phyloP scores from a whole-genome alignment of 1,140 invertebrate species.

The Camponotus floridanus region DNA sequence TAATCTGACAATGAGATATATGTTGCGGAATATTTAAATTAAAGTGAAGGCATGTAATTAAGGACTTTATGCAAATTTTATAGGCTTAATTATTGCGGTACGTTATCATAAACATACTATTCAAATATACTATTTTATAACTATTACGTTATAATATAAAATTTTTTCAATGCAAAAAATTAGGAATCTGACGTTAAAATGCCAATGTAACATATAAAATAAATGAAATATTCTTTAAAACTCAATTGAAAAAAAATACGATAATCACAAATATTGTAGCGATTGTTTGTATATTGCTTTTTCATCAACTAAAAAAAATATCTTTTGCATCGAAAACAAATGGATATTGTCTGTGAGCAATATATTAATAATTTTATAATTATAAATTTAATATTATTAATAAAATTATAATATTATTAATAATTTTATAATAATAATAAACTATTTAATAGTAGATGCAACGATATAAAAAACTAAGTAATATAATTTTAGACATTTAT shows the following conservation, averaged over 20 bases:
- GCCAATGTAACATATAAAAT: not conserved
- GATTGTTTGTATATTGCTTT: not conserved
- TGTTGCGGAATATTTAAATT: not conserved
- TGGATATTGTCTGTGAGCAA: not conserved
- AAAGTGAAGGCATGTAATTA: not conserved
- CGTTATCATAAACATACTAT: not conserved
- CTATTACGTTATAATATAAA: not conserved
- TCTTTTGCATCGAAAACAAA: not conserved
- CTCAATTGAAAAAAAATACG: not conserved
- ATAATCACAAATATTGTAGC: not conserved
- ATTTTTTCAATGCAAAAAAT: not conserved
- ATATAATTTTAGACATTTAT: not conserved
- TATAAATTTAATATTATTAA: not conserved
- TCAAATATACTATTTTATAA: not conserved
- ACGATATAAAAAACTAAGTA: not conserved
- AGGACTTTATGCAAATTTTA: not conserved
- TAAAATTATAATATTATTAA: not conserved
- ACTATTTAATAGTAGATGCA: not conserved
- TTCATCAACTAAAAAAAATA: not conserved
- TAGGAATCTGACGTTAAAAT: not conserved
- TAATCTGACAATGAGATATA: slow-evolving; percentile 25
- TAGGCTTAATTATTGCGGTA: slow-evolving; percentile 28
- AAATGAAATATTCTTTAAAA: not conserved
- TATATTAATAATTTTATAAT: not conserved
- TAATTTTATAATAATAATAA: slow-evolving; percentile 6